Conservation (phyloP, 2,888 invertebrate genomes). For the Brachynemurus nebulosus region DNA sequence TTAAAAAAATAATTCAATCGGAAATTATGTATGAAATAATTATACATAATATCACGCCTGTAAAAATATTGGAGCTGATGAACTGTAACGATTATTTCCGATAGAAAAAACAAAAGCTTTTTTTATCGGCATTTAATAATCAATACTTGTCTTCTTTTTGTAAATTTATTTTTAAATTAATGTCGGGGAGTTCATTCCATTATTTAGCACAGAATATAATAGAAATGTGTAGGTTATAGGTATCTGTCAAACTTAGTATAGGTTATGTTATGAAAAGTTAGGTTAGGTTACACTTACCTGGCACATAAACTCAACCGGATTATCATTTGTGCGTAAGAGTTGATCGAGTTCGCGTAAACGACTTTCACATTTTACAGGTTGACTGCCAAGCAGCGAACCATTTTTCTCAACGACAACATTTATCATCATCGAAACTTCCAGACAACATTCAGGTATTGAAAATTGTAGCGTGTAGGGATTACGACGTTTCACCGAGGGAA, state of each 20-base stretch:
- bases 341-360: slow-evolving; percentile 70
- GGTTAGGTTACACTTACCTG: slow-evolving; percentile 42
- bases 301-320: slow-evolving; percentile 79
- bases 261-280: not conserved
- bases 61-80: no score
- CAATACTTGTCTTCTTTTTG: no score
- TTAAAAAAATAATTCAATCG: no score
- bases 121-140: no score
- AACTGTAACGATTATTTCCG: no score
- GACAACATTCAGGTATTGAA: slow-evolving; percentile 66
- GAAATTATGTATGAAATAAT: no score
- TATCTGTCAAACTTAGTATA: not conserved
- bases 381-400: slow-evolving; percentile 60
- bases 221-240: no score
- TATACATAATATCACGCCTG: no score
- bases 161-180: no score
- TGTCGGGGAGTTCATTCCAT: no score
- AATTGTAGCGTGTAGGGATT: slow-evolving; percentile 79
- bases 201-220: no score
- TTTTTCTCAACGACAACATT: slow-evolving; percentile 72
- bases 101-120: no score
- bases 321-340: slow-evolving; percentile 59
- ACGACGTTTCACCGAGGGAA: slow-evolving; percentile 58
- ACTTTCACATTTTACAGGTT: slow-evolving; percentile 83
- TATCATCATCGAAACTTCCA: slow-evolving; percentile 70